These are phyloP conservation scores for Gryllus longicercus DNA, from an alignment of 2,888 invertebrate species.

Conservation along the genomic window DNA sequence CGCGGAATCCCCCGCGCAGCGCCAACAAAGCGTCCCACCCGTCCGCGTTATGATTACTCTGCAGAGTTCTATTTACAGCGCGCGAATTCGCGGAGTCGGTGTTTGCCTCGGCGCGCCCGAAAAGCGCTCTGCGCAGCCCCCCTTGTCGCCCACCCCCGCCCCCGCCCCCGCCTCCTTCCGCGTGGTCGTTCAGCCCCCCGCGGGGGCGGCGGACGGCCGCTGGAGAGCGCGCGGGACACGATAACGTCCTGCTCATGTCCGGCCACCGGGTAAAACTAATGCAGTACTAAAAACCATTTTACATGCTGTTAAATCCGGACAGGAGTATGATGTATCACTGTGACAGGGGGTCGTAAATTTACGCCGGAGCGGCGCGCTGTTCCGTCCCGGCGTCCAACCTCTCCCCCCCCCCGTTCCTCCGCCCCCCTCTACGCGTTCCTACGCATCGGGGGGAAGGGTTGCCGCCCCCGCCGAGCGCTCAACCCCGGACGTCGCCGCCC, in stretches of 20 bases:
- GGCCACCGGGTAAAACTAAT: constrained; percentile 2
- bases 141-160: neutral
- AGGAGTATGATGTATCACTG: constrained; percentile 30
- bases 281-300: constrained; percentile 20
- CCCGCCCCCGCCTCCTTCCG: too few species aligned
- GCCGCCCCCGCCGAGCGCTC: too few species aligned
- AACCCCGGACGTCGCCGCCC: constrained; percentile 18
- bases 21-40: neutral
- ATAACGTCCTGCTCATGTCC: constrained; percentile 5
- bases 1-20: too few species aligned
- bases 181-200: too few species aligned
- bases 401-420: neutral
- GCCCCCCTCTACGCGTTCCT: constrained; percentile 19
- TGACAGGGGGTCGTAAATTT: constrained; percentile 31
- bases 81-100: neutral
- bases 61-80: constrained; percentile 7
- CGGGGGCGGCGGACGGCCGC: neutral
- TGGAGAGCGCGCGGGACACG: neutral
- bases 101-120: neutral
- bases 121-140: neutral
- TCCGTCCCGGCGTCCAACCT: neutral
- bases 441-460: neutral
- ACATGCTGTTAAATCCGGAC: constrained; percentile 30
- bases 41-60: neutral
- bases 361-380: neutral